These are phyloP conservation scores for Silurus asotus DNA, from an alignment of 2,113 vertebrate species.

Conservation along the genomic window DNA sequence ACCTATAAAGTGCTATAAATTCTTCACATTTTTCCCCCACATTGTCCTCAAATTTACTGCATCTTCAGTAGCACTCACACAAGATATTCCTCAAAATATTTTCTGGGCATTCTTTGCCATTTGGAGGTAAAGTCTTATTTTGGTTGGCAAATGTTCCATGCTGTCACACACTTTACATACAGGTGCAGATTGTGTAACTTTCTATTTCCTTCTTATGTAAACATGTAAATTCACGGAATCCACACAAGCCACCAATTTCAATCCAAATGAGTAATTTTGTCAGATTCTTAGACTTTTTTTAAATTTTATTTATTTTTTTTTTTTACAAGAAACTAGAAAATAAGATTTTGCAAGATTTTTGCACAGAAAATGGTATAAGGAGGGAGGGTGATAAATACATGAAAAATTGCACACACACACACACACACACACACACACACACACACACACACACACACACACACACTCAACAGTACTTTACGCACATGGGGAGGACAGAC, in stretches of 20 bases:
- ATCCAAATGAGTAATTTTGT: neutral
- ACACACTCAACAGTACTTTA: conserved; percentile 43
- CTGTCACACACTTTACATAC: conserved; percentile 2
- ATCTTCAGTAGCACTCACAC: too few species aligned
- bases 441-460: conserved; percentile 13
- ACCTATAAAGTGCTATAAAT: neutral
- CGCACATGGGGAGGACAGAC: conserved; percentile 63
- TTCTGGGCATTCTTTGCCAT: neutral
- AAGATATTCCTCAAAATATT: neutral
- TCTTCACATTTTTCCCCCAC: too few species aligned
- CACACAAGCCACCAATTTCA: neutral
- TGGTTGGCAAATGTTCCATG: neutral
- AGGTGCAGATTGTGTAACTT: neutral
- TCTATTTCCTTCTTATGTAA: neutral
- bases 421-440: conserved; percentile 4
- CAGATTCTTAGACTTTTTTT: neutral
- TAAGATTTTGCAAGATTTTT: too few species aligned
- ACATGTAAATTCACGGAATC: neutral
- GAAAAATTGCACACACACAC: neutral
- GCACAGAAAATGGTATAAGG: too few species aligned
- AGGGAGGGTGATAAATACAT: too few species aligned
- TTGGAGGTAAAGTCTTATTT: neutral
- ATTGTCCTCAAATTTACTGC: neutral
- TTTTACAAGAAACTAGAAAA: too few species aligned
- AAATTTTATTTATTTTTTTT: neutral